Evolutionary conservation across 2,113 vertebrate species (phyloP).

Genomic region (Rafetus swinhoei): DNA sequence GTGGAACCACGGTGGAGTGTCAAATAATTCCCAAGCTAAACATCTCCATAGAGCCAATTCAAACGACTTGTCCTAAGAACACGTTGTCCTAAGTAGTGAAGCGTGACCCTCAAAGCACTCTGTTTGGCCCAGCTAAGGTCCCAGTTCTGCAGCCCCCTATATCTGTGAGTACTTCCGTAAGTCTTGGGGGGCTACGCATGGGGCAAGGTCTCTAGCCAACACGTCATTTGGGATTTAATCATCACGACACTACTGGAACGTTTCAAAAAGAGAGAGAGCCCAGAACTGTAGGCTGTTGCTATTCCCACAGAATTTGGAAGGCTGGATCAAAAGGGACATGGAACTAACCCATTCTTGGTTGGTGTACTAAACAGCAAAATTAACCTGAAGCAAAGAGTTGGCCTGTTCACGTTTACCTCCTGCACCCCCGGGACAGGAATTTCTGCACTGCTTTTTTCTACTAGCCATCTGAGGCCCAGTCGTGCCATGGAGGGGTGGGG

Average conservation of each 20-base stretch:
- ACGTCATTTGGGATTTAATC: not conserved
- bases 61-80: not conserved
- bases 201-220: not conserved
- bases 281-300: not conserved
- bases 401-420: not conserved
- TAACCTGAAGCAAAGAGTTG: not conserved
- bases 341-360: not conserved
- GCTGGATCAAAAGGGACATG: no score
- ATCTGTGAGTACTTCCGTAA: rapidly evolving
- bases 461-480: not conserved
- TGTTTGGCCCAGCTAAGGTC: not conserved
- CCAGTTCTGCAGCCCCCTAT: rapidly evolving
- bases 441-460: not conserved
- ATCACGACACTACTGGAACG: not conserved
- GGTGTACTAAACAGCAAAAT: not conserved
- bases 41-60: not conserved
- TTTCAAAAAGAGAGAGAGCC: no score
- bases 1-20: not conserved
- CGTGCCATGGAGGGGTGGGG: not conserved
- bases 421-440: not conserved
- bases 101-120: not conserved
- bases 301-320: not conserved
- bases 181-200: not conserved
- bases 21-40: not conserved
- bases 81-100: not conserved